A percentile compares a stretch with the other conserved stretches of the same genome.
Conservation (phyloP, 2,797 vertebrate species). For the Choloepus didactylus region DNA sequence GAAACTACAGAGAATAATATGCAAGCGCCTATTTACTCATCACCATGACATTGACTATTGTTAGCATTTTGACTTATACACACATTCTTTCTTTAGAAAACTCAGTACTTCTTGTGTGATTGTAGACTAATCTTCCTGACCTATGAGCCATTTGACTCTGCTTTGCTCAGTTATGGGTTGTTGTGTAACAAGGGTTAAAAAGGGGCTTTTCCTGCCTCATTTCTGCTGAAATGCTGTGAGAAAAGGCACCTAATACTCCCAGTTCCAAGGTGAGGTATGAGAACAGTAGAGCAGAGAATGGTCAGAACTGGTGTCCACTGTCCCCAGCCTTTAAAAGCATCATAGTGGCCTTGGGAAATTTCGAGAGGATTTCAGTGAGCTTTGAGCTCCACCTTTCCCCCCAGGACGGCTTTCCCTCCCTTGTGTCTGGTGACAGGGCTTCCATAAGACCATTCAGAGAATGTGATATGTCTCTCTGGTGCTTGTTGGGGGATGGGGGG, state of each 20-base stretch:
- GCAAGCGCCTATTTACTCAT: neutral
- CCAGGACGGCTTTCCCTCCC: neutral
- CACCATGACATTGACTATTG: neutral
- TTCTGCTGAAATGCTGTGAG: neutral
- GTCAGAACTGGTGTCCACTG: neutral
- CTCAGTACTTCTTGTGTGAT: neutral
- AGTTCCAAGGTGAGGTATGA: neutral
- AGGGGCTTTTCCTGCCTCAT: neutral
- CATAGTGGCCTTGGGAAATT: too few species aligned
- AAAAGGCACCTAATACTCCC: neutral
- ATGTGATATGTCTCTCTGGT: neutral
- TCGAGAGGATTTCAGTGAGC: neutral
- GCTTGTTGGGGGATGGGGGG: too few species aligned
- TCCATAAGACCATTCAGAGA: neutral
- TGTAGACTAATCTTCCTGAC: neutral
- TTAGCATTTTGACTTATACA: neutral
- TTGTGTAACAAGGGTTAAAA: neutral
- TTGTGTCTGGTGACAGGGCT: neutral
- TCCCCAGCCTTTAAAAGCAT: neutral
- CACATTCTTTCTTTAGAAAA: slow-evolving; percentile 40
- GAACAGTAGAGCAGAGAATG: neutral
- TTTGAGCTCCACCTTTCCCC: neutral
- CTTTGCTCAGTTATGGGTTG: neutral
- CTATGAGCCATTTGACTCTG: neutral
- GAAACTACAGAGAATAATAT: neutral